A percentile compares a stretch with the other conserved stretches of the same genome.
phyloP scores from a whole-genome alignment of 2,797 vertebrate genomes.

The Pipistrellus nathusii region DNA sequence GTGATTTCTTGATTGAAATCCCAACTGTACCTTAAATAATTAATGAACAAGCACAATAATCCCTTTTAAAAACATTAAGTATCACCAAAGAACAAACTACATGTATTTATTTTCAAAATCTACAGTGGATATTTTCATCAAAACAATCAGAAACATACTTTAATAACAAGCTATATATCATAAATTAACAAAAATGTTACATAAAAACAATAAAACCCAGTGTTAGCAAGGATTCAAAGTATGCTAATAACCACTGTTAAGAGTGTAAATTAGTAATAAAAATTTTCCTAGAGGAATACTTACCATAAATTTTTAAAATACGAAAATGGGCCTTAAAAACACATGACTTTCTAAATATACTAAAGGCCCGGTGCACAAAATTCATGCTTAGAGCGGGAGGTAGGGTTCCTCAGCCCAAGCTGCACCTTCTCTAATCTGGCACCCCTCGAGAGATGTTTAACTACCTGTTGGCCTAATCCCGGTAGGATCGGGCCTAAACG shows the following conservation, averaged over 20 bases:
- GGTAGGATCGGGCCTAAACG: too few relatives aligned
- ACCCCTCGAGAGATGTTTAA: too few relatives aligned
- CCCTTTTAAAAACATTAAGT: conserved; percentile 12
- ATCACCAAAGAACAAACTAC: conserved; percentile 20
- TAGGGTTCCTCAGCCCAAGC: too few relatives aligned
- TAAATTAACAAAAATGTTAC: neutral
- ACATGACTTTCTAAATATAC: conserved; percentile 1
- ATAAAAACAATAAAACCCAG: conserved; percentile 17
- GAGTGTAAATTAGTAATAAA: conserved; percentile 4
- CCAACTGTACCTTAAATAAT: neutral
- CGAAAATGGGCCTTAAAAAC: conserved; percentile 5
- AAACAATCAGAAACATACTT: neutral
- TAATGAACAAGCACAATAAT: neutral
- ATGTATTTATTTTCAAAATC: neutral
- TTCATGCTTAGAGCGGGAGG: too few relatives aligned
- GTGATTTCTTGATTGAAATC: neutral
- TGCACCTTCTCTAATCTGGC: too few relatives aligned
- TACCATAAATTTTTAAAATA: neutral
- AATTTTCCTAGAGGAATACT: neutral
- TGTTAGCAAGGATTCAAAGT: neutral
- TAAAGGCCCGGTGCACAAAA: too few relatives aligned
- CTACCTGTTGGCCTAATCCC: too few relatives aligned
- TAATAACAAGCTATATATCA: neutral
- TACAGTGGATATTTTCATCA: neutral
- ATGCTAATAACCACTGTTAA: neutral